phyloP scores from a whole-genome alignment of 2,113 vertebrate species.

The Psilopogon haemacephalus region DNA sequence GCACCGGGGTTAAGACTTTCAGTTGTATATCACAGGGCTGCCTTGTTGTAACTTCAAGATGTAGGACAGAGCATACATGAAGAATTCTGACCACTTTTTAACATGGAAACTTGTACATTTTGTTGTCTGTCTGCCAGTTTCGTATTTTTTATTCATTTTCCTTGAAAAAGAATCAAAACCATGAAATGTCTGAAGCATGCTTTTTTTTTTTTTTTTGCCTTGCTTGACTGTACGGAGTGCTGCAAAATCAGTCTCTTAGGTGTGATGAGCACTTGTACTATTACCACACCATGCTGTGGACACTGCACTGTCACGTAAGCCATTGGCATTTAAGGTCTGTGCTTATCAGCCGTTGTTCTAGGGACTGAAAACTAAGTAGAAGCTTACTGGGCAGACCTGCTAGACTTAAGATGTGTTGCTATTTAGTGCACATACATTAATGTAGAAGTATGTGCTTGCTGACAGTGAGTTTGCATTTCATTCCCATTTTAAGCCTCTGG shows the following conservation, averaged over 20 bases:
- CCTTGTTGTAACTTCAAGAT: slow-evolving; percentile 5
- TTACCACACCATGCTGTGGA: neutral
- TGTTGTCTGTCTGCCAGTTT: neutral
- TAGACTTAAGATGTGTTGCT: neutral
- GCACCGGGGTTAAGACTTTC: neutral
- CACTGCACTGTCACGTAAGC: neutral
- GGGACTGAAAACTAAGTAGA: neutral
- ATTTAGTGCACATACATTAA: neutral
- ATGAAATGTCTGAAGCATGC: neutral
- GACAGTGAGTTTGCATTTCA: neutral
- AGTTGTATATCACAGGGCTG: neutral
- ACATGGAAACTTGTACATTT: neutral
- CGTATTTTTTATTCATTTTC: neutral
- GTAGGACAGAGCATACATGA: neutral
- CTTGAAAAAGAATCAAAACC: neutral
- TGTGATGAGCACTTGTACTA: slow-evolving; percentile 1
- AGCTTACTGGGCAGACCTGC: neutral
- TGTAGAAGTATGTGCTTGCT: neutral
- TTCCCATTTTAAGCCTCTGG: neutral
- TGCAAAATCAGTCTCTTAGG: neutral
- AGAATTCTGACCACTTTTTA: slow-evolving; percentile 12
- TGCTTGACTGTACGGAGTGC: neutral
- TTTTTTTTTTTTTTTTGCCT: slow-evolving; percentile 38
- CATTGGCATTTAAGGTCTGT: slow-evolving; percentile 19
- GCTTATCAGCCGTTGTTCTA: neutral